Base-by-base conservation (phyloP, 1,140 invertebrate species). In the Maconellicoccus hirsutus region DNA sequence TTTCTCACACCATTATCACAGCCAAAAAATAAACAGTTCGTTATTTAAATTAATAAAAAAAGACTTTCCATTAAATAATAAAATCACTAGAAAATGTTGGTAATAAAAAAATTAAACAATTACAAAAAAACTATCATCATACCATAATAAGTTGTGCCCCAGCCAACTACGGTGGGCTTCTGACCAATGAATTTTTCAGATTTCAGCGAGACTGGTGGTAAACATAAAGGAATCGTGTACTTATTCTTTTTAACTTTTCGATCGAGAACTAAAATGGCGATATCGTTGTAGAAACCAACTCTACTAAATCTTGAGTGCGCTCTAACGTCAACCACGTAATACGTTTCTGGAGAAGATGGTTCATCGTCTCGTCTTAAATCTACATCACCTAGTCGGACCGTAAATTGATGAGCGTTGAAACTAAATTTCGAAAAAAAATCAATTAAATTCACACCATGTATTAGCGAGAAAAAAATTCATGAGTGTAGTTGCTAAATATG, bases 221-320 rank as follows among this genome's bases (percentile, higher is more conserved):
- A 79, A 78, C 93, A 96, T 61, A 96, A 86, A 0, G 94, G 93
- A 73, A 92, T 89, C 12, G 94, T 87, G 77, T 94, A 95, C 76
- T 90, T 87, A 1, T 86, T 87, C 77, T 86, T 88, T 72, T 86
- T 84, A 6, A 92, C 91, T 1, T 87, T 86, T 70, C 87, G 82
- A 21, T 84, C 86, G 0, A 94, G 79, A 42, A 90, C 87, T 16
- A 94, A 79, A 1, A 94, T 82, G 0, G 94, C 93, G 72, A 96
- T 92, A 75, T 96, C 93, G 73, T 96, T 96, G 78, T 95, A 94
- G 80, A 91, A 95, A 6, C 91, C 91, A 59, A 91, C 87, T 22
- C 91, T 82, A 16, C 86, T 89, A 81, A 93, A 94, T 73, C 89
- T 84, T 16, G 87, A 85, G 80, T 94, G 92, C 0, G 89, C 89